These are phyloP conservation scores for Camponotus pennsylvanicus DNA, from an alignment of 1,140 invertebrate genomes.

Conservation along the genomic window DNA sequence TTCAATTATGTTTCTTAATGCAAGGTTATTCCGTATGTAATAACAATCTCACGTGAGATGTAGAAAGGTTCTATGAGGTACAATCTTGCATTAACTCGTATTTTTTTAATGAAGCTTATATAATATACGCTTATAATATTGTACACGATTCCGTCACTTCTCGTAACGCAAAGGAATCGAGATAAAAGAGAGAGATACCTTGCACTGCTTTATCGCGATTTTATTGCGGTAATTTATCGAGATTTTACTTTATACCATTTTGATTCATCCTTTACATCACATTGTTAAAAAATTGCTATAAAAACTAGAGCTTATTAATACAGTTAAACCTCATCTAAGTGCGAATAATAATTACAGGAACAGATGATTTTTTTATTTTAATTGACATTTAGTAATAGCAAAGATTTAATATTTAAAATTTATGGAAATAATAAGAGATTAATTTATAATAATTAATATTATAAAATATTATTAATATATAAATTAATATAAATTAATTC, in stretches of 20 bases:
- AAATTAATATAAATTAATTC: too few species aligned
- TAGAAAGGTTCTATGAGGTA: neutral
- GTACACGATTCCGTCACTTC: neutral
- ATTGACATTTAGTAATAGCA: too few species aligned
- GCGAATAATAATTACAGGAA: too few species aligned
- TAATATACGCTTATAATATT: neutral
- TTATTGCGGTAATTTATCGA: slow-evolving; percentile 1
- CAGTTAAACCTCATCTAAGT: neutral
- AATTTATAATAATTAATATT: too few species aligned
- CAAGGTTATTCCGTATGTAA: slow-evolving; percentile 26
- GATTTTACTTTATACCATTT: slow-evolving; percentile 21
- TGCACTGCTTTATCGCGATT: neutral
- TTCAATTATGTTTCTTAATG: slow-evolving; percentile 24
- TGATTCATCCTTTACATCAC: slow-evolving; percentile 2
- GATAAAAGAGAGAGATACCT: slow-evolving; percentile 1
- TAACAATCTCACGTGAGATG: slow-evolving; percentile 9
- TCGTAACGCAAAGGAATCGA: slow-evolving; percentile 4
- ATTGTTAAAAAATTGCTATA: neutral
- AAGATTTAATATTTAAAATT: too few species aligned
- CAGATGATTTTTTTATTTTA: too few species aligned
- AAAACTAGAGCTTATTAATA: neutral
- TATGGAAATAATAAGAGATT: too few species aligned
- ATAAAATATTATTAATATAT: too few species aligned
- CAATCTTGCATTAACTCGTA: neutral
- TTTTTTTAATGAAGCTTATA: slow-evolving; percentile 5